Conservation (phyloP, 2,888 invertebrate species). For the Amblyteles armatorius region DNA sequence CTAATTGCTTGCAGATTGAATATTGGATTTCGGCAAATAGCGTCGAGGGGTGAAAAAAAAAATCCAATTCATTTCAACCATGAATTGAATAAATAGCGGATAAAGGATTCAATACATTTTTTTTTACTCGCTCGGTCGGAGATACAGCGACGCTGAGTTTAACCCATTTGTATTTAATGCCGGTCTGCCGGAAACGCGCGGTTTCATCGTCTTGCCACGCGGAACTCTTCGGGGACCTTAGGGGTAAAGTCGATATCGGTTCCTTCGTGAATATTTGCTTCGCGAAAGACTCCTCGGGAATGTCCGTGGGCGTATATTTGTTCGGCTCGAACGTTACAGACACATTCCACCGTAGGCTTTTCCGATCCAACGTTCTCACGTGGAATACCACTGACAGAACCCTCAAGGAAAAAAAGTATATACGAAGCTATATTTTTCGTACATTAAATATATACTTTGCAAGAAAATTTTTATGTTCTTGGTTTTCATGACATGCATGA, state of each 20-base stretch:
- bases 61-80: not conserved
- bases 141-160: not conserved
- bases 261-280: slow-evolving; percentile 30
- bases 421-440: too few species aligned
- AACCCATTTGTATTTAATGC: not conserved
- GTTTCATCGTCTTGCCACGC: not conserved
- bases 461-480: too few species aligned
- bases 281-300: not conserved
- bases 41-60: not conserved
- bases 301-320: not conserved
- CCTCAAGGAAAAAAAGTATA: too few species aligned
- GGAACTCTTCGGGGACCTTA: not conserved
- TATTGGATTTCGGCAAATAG: slow-evolving; percentile 7
- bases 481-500: too few species aligned
- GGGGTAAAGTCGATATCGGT: slow-evolving; percentile 2
- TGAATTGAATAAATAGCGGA: not conserved
- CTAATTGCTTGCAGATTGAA: slow-evolving; percentile 9
- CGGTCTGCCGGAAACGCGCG: not conserved
- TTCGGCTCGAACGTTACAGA: not conserved
- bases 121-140: not conserved
- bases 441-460: too few species aligned
- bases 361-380: not conserved
- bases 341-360: not conserved
- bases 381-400: not conserved
- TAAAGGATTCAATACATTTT: not conserved